These are phyloP conservation scores for Hydrozoanthus tunicans DNA, from an alignment of 64 coral and sea anemone species.

Conservation along the genomic window DNA sequence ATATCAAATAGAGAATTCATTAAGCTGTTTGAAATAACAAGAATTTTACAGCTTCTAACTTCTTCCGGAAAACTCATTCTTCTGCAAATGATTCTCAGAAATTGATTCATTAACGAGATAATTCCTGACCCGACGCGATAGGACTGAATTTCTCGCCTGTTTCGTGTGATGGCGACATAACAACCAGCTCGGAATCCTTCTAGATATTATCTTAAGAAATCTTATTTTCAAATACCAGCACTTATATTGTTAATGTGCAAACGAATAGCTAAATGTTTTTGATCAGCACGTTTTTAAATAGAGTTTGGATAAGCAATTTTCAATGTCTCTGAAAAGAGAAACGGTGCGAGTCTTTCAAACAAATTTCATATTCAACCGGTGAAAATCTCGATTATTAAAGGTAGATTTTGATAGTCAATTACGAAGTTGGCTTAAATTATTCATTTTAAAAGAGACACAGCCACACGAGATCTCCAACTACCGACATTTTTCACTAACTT, in stretches of 20 bases:
- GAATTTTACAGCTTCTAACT: not conserved
- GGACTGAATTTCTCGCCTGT: not conserved
- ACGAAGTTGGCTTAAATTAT: constrained; percentile 35
- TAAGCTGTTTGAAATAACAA: not conserved
- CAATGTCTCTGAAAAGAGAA: not conserved
- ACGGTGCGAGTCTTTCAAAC: not conserved
- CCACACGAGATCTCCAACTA: not conserved
- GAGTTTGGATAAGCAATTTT: not conserved
- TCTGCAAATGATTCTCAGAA: not conserved
- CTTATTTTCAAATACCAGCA: constrained; percentile 23
- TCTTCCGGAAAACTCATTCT: not conserved
- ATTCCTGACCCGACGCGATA: not conserved
- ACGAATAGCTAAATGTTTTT: not conserved
- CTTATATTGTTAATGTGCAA: not conserved
- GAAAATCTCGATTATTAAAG: constrained; percentile 1
- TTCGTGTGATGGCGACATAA: not conserved
- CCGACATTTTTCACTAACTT: not conserved
- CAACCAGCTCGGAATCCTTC: not conserved
- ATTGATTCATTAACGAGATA: not conserved
- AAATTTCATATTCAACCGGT: not conserved
- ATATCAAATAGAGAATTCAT: not conserved
- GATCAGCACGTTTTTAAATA: not conserved
- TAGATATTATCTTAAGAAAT: constrained; percentile 2
- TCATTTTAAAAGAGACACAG: constrained; percentile 21
- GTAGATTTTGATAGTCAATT: constrained; percentile 38